Percentiles rank a stretch among this genome's conserved stretches.
Conservation (phyloP, 92 coral and sea anemone species). For the Diadumene lineata region DNA sequence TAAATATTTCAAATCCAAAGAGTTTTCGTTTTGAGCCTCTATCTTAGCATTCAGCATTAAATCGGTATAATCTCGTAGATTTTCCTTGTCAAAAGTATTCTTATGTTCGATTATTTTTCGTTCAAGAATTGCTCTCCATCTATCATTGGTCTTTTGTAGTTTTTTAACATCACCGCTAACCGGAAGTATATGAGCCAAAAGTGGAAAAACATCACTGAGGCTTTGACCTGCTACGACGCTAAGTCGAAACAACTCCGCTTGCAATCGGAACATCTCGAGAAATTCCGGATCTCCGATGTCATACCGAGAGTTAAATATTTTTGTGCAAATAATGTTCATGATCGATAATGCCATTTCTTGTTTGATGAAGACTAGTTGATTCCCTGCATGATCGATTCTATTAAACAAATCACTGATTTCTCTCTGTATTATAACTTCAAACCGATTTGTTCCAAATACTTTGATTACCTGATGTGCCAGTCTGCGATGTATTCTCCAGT, state of each 20-base stretch:
- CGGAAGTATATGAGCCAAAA: slow-evolving; percentile 52
- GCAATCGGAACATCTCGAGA: slow-evolving; percentile 35
- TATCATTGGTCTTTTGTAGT: slow-evolving; percentile 42
- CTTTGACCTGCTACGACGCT: slow-evolving; percentile 58
- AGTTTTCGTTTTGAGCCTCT: slow-evolving; percentile 44
- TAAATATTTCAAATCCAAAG: slow-evolving; percentile 15
- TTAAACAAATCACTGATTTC: slow-evolving; percentile 28
- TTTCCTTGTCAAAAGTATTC: slow-evolving; percentile 38
- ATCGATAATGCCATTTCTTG: slow-evolving; percentile 49
- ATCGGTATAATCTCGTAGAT: slow-evolving; percentile 71
- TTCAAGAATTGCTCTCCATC: slow-evolving; percentile 44
- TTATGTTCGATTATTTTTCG: slow-evolving; percentile 55
- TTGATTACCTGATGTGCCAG: slow-evolving; percentile 61
- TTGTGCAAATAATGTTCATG: slow-evolving; percentile 64
- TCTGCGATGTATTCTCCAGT: slow-evolving; percentile 63
- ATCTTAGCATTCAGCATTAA: slow-evolving; percentile 48
- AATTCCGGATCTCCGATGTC: slow-evolving; percentile 51
- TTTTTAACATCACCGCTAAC: slow-evolving; percentile 36
- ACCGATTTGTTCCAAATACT: slow-evolving; percentile 44
- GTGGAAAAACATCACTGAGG: slow-evolving; percentile 66
- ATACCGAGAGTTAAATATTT: slow-evolving; percentile 67
- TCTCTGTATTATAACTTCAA: slow-evolving; percentile 15
- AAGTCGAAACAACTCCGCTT: slow-evolving; percentile 38
- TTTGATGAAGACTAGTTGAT: slow-evolving; percentile 32
- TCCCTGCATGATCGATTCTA: slow-evolving; percentile 6